Evolutionary conservation across 2,797 vertebrate genomes (phyloP).

Genomic region (Crenuchus spilurus): DNA sequence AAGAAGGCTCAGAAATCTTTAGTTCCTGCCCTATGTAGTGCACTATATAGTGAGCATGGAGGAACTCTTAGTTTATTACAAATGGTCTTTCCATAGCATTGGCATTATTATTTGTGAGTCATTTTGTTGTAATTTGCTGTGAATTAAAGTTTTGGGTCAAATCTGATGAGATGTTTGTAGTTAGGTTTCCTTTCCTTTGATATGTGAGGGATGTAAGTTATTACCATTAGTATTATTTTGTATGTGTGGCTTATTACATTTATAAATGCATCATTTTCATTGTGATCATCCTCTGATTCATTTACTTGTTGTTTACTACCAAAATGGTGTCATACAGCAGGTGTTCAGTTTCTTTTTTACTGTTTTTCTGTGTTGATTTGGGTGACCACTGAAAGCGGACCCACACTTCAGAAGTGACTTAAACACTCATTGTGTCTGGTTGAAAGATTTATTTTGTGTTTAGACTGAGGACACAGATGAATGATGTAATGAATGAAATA

Average conservation of each 20-base stretch:
- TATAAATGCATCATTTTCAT: background rate
- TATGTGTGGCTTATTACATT: constrained; percentile 6
- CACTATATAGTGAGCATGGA: background rate
- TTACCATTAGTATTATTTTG: background rate
- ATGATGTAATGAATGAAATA: too few relatives aligned
- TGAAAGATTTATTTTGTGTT: background rate
- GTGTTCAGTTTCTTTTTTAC: background rate
- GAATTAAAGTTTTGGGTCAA: background rate
- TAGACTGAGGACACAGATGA: background rate
- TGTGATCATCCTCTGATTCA: constrained; percentile 20
- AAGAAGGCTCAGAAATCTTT: background rate
- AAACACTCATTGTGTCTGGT: background rate
- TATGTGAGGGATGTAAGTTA: constrained; percentile 11
- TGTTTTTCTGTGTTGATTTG: constrained; percentile 1
- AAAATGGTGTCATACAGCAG: background rate
- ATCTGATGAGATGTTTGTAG: background rate
- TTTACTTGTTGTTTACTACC: background rate
- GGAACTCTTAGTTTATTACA: too few relatives aligned
- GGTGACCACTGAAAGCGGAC: constrained; percentile 40
- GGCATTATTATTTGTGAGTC: background rate
- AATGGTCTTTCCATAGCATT: background rate
- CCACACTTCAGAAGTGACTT: constrained; percentile 29
- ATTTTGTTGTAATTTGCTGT: background rate
- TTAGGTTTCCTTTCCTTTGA: constrained; percentile 1
- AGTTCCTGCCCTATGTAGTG: background rate